Conservation (phyloP, 2,797 vertebrate species). For the Botia kubotai region DNA sequence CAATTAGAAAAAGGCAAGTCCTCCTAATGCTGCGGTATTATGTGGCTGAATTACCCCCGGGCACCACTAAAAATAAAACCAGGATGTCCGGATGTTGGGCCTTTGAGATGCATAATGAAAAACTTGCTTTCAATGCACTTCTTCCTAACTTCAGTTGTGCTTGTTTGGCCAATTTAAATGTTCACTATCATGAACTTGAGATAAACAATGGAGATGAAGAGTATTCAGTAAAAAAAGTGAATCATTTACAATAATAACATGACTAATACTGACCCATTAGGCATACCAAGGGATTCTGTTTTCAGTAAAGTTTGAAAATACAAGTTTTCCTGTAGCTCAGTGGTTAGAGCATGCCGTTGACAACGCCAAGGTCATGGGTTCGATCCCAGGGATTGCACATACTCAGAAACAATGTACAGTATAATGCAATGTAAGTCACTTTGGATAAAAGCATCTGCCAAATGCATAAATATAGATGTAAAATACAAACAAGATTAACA, state of each 20-base stretch:
- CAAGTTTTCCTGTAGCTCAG: too few relatives aligned
- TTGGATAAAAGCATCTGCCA: too few relatives aligned
- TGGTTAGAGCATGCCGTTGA: too few relatives aligned
- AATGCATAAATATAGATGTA: too few relatives aligned
- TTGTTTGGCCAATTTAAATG: constrained; percentile 1
- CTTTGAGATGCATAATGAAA: constrained; percentile 46
- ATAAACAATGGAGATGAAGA: neutral
- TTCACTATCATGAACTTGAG: neutral
- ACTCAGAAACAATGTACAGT: too few relatives aligned
- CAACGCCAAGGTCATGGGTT: too few relatives aligned
- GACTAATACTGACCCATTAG: constrained; percentile 7
- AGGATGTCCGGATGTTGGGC: neutral
- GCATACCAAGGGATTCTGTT: neutral
- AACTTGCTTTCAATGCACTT: constrained; percentile 74
- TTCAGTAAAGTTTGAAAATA: neutral
- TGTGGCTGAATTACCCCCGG: constrained; percentile 72
- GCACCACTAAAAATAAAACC: constrained; percentile 4
- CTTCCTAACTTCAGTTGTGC: constrained; percentile 19
- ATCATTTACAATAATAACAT: neutral
- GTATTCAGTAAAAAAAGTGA: neutral
- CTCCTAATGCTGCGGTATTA: constrained; percentile 73
- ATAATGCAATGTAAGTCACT: too few relatives aligned
- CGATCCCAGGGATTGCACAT: too few relatives aligned
- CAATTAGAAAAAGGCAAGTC: constrained; percentile 77
- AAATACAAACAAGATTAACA: constrained; percentile 13